Evolutionary conservation across 1,140 invertebrate species (phyloP).

Genomic region (Drosophila murphyi): DNA sequence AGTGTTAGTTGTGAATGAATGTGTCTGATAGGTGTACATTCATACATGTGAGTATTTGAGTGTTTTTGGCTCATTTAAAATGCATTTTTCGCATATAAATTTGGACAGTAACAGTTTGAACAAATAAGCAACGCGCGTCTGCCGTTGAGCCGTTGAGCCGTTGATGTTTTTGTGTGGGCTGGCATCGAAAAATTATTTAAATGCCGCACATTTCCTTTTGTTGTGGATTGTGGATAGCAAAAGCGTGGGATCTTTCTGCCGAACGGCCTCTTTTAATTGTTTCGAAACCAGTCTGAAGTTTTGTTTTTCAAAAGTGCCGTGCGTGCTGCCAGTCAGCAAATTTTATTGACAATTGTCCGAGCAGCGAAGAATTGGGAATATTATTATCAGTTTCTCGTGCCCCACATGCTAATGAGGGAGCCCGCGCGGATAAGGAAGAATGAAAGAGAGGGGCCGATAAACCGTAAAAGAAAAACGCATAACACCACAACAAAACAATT

Average conservation of each 20-base stretch:
- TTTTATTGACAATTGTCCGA: conserved; percentile 74
- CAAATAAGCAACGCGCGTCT: conserved; percentile 63
- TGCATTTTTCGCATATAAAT: conserved; percentile 82
- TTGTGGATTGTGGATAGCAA: conserved; percentile 8
- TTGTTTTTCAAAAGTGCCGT: conserved; percentile 56
- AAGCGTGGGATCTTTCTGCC: conserved; percentile 71
- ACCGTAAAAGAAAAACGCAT: conserved; percentile 68
- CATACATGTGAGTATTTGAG: conserved; percentile 8
- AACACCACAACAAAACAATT: conserved; percentile 61
- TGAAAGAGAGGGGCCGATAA: conserved; percentile 45
- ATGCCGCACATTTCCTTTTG: conserved; percentile 66
- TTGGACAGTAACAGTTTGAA: conserved; percentile 66
- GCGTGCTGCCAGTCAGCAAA: conserved; percentile 63
- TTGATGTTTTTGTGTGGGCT: conserved; percentile 61
- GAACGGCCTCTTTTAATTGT: conserved; percentile 45
- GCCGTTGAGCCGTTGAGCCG: neutral
- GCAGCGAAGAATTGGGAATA: conserved; percentile 27
- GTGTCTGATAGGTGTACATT: conserved; percentile 29
- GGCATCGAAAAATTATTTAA: conserved; percentile 73
- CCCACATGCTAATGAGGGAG: conserved; percentile 71
- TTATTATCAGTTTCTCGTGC: conserved; percentile 68
- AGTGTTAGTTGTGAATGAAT: conserved; percentile 46
- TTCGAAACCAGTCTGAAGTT: conserved; percentile 32
- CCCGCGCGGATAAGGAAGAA: neutral
- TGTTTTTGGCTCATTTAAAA: conserved; percentile 57